phyloP scores from a whole-genome alignment of 1,140 invertebrate genomes.

The Cyclina sinensis region DNA sequence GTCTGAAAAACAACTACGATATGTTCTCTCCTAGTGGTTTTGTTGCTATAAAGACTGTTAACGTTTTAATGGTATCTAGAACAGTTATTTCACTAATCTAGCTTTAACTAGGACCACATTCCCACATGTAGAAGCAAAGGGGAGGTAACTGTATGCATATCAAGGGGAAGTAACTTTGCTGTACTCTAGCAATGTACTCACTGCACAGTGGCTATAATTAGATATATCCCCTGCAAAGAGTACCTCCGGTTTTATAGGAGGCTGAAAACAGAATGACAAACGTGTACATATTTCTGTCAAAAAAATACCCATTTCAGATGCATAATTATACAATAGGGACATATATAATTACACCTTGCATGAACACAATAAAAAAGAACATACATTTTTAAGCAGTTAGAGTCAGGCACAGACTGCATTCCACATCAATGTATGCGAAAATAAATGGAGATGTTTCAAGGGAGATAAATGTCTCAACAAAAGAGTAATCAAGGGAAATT shows the following conservation, averaged over 20 bases:
- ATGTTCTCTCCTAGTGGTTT: too few species aligned
- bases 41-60: slow-evolving; percentile 2
- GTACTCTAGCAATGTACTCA: slow-evolving; percentile 25
- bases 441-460: too few species aligned
- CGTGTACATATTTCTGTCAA: not conserved
- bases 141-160: slow-evolving; percentile 57
- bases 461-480: too few species aligned
- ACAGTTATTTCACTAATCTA: slow-evolving; percentile 37
- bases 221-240: slow-evolving; percentile 96
- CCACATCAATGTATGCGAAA: too few species aligned
- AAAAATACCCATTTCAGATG: not conserved
- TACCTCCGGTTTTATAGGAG: slow-evolving; percentile 96
- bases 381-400: too few species aligned
- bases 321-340: not conserved
- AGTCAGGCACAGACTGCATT: too few species aligned
- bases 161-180: slow-evolving; percentile 48
- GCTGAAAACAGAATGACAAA: slow-evolving; percentile 88
- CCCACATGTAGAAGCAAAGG: slow-evolving; percentile 21
- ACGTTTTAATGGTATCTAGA: not conserved
- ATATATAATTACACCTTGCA: too few species aligned
- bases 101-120: slow-evolving; percentile 39
- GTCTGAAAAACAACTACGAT: too few species aligned
- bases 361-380: too few species aligned
- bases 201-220: slow-evolving; percentile 98
- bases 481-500: too few species aligned